Evolutionary conservation across 2,888 invertebrate genomes (phyloP), one percentile per base, ranked within the genome.

Genomic region (Teleogryllus oceanicus): DNA sequence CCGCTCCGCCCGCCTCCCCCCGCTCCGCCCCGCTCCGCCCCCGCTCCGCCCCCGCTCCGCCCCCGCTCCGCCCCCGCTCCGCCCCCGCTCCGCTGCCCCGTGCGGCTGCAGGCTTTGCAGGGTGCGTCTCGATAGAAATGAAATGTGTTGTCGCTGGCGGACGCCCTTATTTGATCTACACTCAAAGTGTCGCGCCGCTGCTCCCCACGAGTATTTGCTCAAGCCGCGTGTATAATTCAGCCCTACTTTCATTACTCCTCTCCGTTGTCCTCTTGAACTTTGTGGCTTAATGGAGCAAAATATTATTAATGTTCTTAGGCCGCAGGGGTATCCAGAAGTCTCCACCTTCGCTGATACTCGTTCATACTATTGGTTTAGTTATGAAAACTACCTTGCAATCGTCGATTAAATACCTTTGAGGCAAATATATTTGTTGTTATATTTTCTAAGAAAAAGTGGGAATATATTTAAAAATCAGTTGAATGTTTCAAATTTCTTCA

Each of bases 91-190:
- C 18, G 2, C 62, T 13, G 2, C 62, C 13, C 62, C 62, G 8
- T n/a, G 13, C 62, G 62, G 5, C 62, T 3, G 37, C 1, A 5
- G 37, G 37, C 8, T 37, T 37, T 8, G 37, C 5, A 18, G 62
- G 13, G 62, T 18, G 62, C 62, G 62, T n/a, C 8, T 62, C 62
- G 62, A 62, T 62, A 62, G 62, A 62, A 62, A 62, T 62, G 62
- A 62, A 62, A 62, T 62, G 62, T 62, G 62, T 62, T 62, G 62
- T 62, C 62, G 62, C n/a, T 62, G 62, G 62, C 16, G 62, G n/a
- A 62, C 13, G 62, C 62, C 16, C 5, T 62, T 62, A 62, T 62
- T 62, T 62, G 62, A 62, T 62, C 62, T 62, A 13, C 62, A 62
- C 62, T 62, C 62, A 4, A 62, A 62, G 62, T 62, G 62, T 62